Conservation (phyloP, 2,113 vertebrate species). For the Spea multiplicata region DNA sequence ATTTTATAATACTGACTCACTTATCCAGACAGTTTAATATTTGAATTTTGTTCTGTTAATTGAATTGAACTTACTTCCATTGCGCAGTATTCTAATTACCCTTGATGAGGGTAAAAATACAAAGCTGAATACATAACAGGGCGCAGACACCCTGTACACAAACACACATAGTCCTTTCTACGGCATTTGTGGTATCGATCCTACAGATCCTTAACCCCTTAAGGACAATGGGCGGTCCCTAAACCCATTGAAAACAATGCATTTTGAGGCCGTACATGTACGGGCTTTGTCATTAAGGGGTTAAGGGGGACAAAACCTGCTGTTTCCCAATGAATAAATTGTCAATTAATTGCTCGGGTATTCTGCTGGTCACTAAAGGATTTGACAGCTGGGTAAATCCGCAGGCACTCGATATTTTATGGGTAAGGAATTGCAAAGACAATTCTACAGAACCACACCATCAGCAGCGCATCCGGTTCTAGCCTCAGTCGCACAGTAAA, state of each 20-base stretch:
- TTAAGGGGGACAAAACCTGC: constrained; percentile 17
- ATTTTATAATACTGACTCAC: no score
- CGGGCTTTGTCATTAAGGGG: no score
- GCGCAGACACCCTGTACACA: neutral
- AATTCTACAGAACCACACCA: constrained; percentile 38
- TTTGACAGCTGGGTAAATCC: constrained; percentile 25
- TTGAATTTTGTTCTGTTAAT: no score
- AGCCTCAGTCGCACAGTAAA: neutral
- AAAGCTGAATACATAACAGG: neutral
- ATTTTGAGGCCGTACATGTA: no score
- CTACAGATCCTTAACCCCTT: no score
- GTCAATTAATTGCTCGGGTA: constrained; percentile 33
- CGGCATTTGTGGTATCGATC: neutral
- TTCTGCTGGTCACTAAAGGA: constrained; percentile 29
- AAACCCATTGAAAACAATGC: no score
- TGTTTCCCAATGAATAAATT: constrained; percentile 38
- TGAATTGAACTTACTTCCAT: neutral
- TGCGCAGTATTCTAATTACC: neutral
- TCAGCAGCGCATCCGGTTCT: constrained; percentile 25
- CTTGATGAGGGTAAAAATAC: neutral
- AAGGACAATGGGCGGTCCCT: no score
- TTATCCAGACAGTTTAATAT: no score
- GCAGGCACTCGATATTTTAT: constrained; percentile 37
- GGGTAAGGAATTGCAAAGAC: constrained; percentile 30
- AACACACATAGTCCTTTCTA: neutral